Percentiles rank a stretch among this genome's conserved stretches.
These are phyloP conservation scores for Heliconius erato DNA, from an alignment of 2,888 invertebrate genomes.

Conservation along the genomic window DNA sequence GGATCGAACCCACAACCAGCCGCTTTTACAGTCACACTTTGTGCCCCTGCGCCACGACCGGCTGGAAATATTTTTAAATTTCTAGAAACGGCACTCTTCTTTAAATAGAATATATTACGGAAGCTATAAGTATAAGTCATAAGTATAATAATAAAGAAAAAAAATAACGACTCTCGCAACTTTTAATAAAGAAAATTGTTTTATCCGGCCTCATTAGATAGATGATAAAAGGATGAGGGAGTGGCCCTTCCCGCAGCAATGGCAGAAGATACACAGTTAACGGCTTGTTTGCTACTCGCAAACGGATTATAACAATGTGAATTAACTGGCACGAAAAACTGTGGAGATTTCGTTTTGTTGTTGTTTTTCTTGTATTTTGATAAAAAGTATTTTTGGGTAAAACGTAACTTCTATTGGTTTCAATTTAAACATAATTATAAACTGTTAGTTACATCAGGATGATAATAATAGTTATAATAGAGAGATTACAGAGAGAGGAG, in stretches of 20 bases:
- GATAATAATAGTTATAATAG: not conserved
- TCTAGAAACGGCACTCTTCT: not conserved
- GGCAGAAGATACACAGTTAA: constrained; percentile 58
- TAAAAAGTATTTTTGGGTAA: not conserved
- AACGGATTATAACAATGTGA: constrained; percentile 65
- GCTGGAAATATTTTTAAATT: too few relatives aligned
- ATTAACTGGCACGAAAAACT: constrained; percentile 53
- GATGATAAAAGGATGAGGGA: constrained; percentile 46
- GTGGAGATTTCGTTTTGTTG: constrained; percentile 50
- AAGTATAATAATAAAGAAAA: not conserved
- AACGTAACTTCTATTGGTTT: not conserved
- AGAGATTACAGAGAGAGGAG: not conserved
- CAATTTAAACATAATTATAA: not conserved
- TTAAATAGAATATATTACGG: not conserved
- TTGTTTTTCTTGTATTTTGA: not conserved
- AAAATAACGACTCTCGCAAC: not conserved
- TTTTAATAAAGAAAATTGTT: constrained; percentile 40
- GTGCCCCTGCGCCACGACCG: too few relatives aligned
- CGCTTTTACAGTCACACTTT: too few relatives aligned
- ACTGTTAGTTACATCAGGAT: not conserved
- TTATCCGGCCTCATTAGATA: constrained; percentile 50
- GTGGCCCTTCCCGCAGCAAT: constrained; percentile 55
- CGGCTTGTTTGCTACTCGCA: constrained; percentile 64
- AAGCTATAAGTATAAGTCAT: not conserved
- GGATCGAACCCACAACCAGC: too few relatives aligned